These are phyloP conservation scores for Lepidostoma basale DNA, from an alignment of 1,140 invertebrate species.

Conservation along the genomic window DNA sequence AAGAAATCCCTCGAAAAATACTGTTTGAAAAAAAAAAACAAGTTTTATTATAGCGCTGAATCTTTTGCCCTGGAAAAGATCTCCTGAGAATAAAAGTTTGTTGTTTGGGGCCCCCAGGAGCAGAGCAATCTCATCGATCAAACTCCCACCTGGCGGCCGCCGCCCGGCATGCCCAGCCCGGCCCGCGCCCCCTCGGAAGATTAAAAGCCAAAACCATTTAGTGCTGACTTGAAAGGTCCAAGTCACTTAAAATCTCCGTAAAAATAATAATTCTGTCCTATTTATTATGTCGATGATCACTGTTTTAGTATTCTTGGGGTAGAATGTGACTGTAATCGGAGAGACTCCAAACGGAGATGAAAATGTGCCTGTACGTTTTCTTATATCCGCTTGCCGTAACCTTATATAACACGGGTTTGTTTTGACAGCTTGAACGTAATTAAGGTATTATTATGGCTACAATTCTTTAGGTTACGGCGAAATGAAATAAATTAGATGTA, in stretches of 20 bases:
- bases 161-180: neutral
- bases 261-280: constrained; percentile 12
- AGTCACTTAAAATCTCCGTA: constrained; percentile 16
- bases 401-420: no score
- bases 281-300: neutral
- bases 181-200: neutral
- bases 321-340: neutral
- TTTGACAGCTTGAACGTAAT: no score
- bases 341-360: no score
- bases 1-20: constrained; percentile 16
- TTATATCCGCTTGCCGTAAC: no score
- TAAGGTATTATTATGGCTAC: no score
- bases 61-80: neutral
- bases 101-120: constrained; percentile 11
- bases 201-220: constrained; percentile 19
- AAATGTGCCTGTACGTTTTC: no score
- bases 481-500: no score
- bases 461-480: no score
- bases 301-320: constrained; percentile 5
- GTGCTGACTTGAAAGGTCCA: constrained; percentile 1
- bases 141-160: neutral
- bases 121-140: constrained; percentile 22
- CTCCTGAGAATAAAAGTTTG: constrained; percentile 20
- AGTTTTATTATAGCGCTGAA: constrained; percentile 14
- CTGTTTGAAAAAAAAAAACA: neutral